A percentile compares a stretch with the other conserved stretches of the same genome.
Evolutionary conservation across 2,888 invertebrate species (phyloP).

Genomic region (Leptinotarsa peninsularis): DNA sequence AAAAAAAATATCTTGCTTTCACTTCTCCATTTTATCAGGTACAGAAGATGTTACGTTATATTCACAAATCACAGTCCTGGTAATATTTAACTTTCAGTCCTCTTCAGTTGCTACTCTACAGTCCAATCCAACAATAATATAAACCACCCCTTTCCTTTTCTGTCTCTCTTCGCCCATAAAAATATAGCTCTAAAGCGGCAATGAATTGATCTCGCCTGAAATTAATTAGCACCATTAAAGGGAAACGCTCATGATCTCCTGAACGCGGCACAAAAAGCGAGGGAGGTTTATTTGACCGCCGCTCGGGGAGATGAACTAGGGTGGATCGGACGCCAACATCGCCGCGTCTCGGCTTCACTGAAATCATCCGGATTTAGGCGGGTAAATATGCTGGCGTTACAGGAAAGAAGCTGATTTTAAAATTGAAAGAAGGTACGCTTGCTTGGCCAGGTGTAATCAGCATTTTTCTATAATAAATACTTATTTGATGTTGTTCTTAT

Average conservation of each 20-base stretch:
- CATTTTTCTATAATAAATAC: too few relatives aligned
- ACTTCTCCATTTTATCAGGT: too few relatives aligned
- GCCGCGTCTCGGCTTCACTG: slow-evolving; percentile 14
- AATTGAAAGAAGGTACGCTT: too few relatives aligned
- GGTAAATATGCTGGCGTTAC: background rate
- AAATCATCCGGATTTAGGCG: slow-evolving; percentile 23
- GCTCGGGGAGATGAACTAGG: slow-evolving; percentile 25
- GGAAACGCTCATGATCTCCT: slow-evolving; percentile 49
- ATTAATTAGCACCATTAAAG: slow-evolving; percentile 54
- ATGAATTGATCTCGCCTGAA: slow-evolving; percentile 49
- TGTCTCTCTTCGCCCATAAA: slow-evolving; percentile 9
- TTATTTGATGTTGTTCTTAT: too few relatives aligned
- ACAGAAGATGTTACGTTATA: too few relatives aligned
- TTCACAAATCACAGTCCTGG: too few relatives aligned
- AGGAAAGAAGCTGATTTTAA: background rate
- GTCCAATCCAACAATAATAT: background rate
- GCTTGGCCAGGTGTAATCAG: too few relatives aligned
- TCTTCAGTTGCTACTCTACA: background rate
- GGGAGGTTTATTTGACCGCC: slow-evolving; percentile 51
- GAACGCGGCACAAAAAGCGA: slow-evolving; percentile 54
- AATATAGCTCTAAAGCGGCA: slow-evolving; percentile 34
- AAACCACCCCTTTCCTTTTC: background rate
- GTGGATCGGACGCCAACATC: slow-evolving; percentile 18
- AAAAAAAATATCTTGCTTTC: too few relatives aligned
- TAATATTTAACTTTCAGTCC: too few relatives aligned